phyloP scores from a whole-genome alignment of 2,888 invertebrate genomes.

The Cerastis rubricosa region DNA sequence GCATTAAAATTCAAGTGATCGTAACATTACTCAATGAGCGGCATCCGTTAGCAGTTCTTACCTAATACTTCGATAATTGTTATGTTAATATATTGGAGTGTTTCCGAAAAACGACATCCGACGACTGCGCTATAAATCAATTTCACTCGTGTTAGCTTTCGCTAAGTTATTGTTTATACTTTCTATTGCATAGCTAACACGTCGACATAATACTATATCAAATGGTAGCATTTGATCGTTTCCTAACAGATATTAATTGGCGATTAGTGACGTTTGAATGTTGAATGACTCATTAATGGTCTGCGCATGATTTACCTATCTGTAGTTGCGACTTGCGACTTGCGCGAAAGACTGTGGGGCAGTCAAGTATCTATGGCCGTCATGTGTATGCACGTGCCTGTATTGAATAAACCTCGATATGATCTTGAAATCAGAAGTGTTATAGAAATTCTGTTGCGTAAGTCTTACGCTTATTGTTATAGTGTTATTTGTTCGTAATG shows the following conservation, averaged over 20 bases:
- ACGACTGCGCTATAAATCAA: conserved; percentile 87
- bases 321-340: conserved; percentile 40
- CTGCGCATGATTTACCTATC: conserved; percentile 70
- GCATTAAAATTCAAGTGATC: conserved; percentile 55
- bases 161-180: conserved; percentile 90
- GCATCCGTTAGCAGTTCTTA: conserved; percentile 78
- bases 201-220: conserved; percentile 81
- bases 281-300: conserved; percentile 74
- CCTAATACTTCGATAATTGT: conserved; percentile 87
- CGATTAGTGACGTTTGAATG: conserved; percentile 75
- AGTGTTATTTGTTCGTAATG: conserved; percentile 19
- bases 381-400: conserved; percentile 21
- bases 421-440: conserved; percentile 50
- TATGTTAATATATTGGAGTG: conserved; percentile 87
- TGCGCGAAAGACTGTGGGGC: conserved; percentile 45
- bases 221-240: conserved; percentile 85
- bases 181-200: conserved; percentile 83
- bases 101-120: conserved; percentile 87
- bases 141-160: conserved; percentile 88
- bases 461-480: conserved; percentile 32
- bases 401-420: conserved; percentile 38
- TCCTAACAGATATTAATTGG: conserved; percentile 83
- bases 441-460: conserved; percentile 44
- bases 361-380: conserved; percentile 38
- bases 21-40: conserved; percentile 72